Percentiles rank a stretch among this genome's conserved stretches.
Conservation (phyloP, 2,888 invertebrate genomes). For the Neuroscelio doddi region DNA sequence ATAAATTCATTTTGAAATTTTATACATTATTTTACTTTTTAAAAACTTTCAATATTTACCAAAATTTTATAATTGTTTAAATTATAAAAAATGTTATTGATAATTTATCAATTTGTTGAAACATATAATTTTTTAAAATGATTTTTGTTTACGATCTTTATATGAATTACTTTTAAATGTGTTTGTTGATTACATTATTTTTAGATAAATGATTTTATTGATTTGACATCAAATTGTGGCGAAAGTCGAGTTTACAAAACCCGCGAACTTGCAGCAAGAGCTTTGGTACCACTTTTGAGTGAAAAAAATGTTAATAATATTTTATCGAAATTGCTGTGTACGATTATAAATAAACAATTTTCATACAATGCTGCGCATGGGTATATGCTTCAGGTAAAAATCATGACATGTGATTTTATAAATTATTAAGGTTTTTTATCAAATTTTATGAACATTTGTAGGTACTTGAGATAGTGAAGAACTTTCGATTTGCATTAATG, state of each 20-base stretch:
- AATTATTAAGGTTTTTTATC: conserved; percentile 8
- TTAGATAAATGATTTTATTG: conserved; percentile 79
- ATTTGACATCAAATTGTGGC: conserved; percentile 78
- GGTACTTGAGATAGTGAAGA: conserved; percentile 69
- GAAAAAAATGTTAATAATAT: conserved; percentile 62
- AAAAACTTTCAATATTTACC: too few species aligned
- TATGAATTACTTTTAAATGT: conserved; percentile 22
- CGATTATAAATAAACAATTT: conserved; percentile 50
- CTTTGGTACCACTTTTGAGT: conserved; percentile 77
- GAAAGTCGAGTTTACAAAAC: conserved; percentile 80
- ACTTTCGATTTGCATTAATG: conserved; percentile 42
- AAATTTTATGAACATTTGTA: conserved; percentile 50
- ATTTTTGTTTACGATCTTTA: conserved; percentile 25
- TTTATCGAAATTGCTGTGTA: conserved; percentile 65
- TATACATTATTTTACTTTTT: too few species aligned
- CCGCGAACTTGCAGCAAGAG: conserved; percentile 82
- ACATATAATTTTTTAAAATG: conserved; percentile 1
- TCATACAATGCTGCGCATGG: conserved; percentile 78
- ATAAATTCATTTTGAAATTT: too few species aligned
- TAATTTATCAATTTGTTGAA: conserved; percentile 11
- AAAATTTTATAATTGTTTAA: too few species aligned
- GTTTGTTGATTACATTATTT: conserved; percentile 48
- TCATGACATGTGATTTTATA: too few species aligned
- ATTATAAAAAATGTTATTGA: not conserved
- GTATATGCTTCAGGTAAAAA: conserved; percentile 77